A percentile compares a stretch with the other conserved stretches of the same genome.
These are phyloP conservation scores for Lochmaea capreae DNA, from an alignment of 2,888 invertebrate species.

Conservation along the genomic window DNA sequence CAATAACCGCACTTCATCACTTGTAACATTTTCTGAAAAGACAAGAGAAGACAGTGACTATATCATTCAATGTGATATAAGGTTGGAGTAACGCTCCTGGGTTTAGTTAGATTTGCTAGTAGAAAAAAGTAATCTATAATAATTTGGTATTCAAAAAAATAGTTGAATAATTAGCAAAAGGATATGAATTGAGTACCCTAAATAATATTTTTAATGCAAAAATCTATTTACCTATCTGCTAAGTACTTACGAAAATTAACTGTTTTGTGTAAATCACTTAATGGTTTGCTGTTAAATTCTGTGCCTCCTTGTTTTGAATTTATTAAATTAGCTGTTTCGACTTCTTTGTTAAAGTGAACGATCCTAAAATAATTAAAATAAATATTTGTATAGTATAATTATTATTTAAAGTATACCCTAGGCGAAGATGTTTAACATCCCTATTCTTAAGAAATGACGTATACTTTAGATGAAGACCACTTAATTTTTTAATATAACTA, in stretches of 20 bases:
- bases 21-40: slow-evolving; percentile 57
- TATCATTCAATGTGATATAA: not conserved
- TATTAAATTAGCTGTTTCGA: not conserved
- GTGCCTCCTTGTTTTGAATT: not conserved
- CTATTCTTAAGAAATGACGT: not conserved
- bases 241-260: slow-evolving; percentile 25
- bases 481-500: slow-evolving; percentile 2
- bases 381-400: not conserved
- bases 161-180: too few species aligned
- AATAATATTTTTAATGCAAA: too few species aligned
- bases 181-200: too few species aligned
- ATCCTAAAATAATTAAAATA: not conserved
- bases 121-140: too few species aligned
- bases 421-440: not conserved
- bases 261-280: slow-evolving; percentile 16
- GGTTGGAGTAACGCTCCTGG: too few species aligned
- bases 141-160: too few species aligned
- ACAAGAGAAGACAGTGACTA: slow-evolving; percentile 11
- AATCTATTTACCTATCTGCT: too few species aligned
- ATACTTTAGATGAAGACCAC: slow-evolving; percentile 1
- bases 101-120: too few species aligned
- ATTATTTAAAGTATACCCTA: not conserved
- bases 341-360: not conserved
- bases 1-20: slow-evolving; percentile 67
- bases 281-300: slow-evolving; percentile 13